Percentiles rank a stretch among this genome's conserved stretches.
These are phyloP conservation scores for Microchrysa polita DNA, from an alignment of 2,888 invertebrate genomes.

Conservation along the genomic window DNA sequence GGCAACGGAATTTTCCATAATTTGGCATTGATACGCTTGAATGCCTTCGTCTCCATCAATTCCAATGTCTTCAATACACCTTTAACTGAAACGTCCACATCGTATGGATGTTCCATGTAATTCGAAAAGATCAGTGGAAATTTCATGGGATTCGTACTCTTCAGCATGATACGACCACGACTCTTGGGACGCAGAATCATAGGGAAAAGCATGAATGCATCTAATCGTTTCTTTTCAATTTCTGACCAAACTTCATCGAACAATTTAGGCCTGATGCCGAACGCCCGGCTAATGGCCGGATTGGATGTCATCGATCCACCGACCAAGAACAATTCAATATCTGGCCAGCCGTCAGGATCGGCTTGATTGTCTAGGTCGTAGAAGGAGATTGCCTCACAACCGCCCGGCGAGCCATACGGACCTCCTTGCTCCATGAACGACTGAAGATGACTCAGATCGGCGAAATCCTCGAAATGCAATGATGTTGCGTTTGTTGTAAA, in stretches of 20 bases:
- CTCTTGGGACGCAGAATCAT: slow-evolving; percentile 72
- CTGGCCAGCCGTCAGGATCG: slow-evolving; percentile 66
- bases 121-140: slow-evolving; percentile 72
- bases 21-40: slow-evolving; percentile 65
- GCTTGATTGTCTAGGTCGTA: slow-evolving; percentile 67
- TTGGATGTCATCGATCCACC: slow-evolving; percentile 63
- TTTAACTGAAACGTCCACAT: slow-evolving; percentile 68
- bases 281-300: slow-evolving; percentile 54
- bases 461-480: slow-evolving; percentile 59
- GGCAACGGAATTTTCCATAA: slow-evolving; percentile 66
- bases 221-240: slow-evolving; percentile 48
- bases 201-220: slow-evolving; percentile 67
- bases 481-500: slow-evolving; percentile 64
- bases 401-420: slow-evolving; percentile 65
- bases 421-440: slow-evolving; percentile 56
- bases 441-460: slow-evolving; percentile 52
- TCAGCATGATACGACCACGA: slow-evolving; percentile 70
- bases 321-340: slow-evolving; percentile 72
- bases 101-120: slow-evolving; percentile 70
- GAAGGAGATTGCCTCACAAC: slow-evolving; percentile 69
- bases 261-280: slow-evolving; percentile 61
- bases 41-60: slow-evolving; percentile 64
- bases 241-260: slow-evolving; percentile 60
- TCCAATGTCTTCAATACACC: slow-evolving; percentile 66
- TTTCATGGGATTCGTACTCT: slow-evolving; percentile 68